phyloP scores from a whole-genome alignment of 1,140 invertebrate genomes.

The Hyphantria cunea region DNA sequence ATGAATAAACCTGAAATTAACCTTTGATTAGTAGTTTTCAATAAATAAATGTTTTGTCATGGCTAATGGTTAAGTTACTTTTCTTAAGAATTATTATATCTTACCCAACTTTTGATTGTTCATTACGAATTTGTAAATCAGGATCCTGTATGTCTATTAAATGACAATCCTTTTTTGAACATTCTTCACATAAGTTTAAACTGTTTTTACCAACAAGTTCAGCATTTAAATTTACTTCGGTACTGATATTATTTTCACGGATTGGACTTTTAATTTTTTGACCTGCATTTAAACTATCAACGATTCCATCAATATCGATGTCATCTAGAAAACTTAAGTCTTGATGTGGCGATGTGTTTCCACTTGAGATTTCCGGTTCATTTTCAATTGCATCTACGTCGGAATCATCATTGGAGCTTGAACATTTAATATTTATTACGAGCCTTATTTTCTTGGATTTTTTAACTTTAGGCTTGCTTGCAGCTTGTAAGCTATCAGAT shows the following conservation, averaged over 20 bases:
- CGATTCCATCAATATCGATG: constrained; percentile 59
- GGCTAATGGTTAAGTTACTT: no score
- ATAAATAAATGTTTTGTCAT: no score
- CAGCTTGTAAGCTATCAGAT: background rate
- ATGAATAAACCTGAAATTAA: background rate
- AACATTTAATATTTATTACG: constrained; percentile 36
- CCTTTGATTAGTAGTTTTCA: background rate
- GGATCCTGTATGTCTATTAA: no score
- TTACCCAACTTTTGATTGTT: no score
- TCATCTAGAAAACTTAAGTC: constrained; percentile 60
- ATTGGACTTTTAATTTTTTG: background rate
- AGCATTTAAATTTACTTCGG: no score
- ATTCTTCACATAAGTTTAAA: no score
- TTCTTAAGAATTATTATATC: no score
- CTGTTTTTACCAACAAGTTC: background rate
- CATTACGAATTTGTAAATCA: no score
- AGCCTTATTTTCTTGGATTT: constrained; percentile 35
- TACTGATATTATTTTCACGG: constrained; percentile 1
- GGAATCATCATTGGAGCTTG: constrained; percentile 17
- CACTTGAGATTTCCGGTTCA: background rate
- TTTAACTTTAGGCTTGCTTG: constrained; percentile 18
- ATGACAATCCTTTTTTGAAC: no score
- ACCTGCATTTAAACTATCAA: constrained; percentile 41
- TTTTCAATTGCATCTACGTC: constrained; percentile 1
- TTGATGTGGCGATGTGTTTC: constrained; percentile 21